Evolutionary conservation across 2,888 invertebrate species (phyloP), one percentile per base, ranked within the genome.

Genomic region (Dorcus hopei): DNA sequence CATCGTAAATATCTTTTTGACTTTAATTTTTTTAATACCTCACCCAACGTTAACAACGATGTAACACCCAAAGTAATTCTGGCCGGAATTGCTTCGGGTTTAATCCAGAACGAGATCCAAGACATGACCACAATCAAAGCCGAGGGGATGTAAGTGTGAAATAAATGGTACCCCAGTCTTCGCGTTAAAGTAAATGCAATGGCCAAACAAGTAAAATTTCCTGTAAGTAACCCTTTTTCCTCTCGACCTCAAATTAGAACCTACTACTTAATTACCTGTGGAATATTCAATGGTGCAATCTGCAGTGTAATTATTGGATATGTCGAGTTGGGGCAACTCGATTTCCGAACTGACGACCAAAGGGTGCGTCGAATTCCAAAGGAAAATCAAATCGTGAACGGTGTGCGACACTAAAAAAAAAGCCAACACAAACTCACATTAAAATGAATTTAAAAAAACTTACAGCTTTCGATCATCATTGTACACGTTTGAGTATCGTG

Each of bases 31-130:
- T 33, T 33, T 33, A 38, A 43, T 19, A 47, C 65, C 70, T 73
- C 76, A 90, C 90, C 90, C 69, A 94, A 80, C 51, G 94, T 95
- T 42, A 95, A 83, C 53, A 95, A 79, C 0, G 93, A 93, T 0
- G 93, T 93, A 23, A 93, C 93, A 49, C 94, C 94, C 14, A 95
- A 80, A 0, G 94, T 94, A 58, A 95, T 93, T 58, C 95, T 83
- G 0, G 94, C 94, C 0, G 95, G 95, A 68, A 93, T 93, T 5
- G 95, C 94, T 77, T 94, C 94, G 0, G 93, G 93, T 71, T 93
- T 94, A 70, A 95, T 94, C 95, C 95, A 95, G 80, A 95, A 95
- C 0, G 95, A 94, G 67, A 95, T 94, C 95, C 95, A 95, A 61
- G 93, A 94, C 92, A 95, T 93, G 58, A 95, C 93, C 48, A 95